These are phyloP conservation scores for Aphelocoma californica DNA, from an alignment of 2,797 vertebrate genomes.

Conservation along the genomic window DNA sequence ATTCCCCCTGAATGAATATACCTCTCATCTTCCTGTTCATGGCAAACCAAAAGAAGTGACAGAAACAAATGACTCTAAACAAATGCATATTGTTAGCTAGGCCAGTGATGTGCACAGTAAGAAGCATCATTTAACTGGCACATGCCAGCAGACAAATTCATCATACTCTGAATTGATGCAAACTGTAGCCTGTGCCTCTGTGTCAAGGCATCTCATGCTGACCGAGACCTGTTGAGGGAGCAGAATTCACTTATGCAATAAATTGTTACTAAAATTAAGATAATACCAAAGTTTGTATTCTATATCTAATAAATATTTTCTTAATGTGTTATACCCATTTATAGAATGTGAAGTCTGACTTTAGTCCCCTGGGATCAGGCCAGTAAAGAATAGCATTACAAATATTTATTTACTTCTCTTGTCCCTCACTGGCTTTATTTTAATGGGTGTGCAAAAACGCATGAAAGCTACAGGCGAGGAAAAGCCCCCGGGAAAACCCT, in stretches of 20 bases:
- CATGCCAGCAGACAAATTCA: background rate
- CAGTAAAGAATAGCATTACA: slow-evolving; percentile 49
- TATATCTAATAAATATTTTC: slow-evolving; percentile 29
- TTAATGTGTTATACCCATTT: background rate
- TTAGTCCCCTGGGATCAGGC: slow-evolving; percentile 8
- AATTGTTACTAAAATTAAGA: background rate
- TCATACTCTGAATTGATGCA: background rate
- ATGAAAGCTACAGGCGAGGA: slow-evolving; percentile 18
- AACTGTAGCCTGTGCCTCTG: background rate
- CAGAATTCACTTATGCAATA: background rate
- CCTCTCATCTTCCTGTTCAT: background rate
- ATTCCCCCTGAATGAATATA: background rate
- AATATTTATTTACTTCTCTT: slow-evolving; percentile 49
- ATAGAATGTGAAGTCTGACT: slow-evolving; percentile 14
- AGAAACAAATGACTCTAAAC: background rate
- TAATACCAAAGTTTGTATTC: background rate
- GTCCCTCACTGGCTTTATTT: slow-evolving; percentile 19
- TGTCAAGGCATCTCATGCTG: background rate
- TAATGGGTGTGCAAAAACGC: slow-evolving; percentile 8
- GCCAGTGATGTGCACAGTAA: background rate
- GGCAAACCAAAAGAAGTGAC: background rate
- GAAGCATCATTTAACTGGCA: background rate
- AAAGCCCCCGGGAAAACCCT: slow-evolving; percentile 17
- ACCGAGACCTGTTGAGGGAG: background rate
- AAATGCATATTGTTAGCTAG: background rate